Evolutionary conservation across 92 coral and sea anemone genomes (phyloP).

Genomic region (Porites evermanni): DNA sequence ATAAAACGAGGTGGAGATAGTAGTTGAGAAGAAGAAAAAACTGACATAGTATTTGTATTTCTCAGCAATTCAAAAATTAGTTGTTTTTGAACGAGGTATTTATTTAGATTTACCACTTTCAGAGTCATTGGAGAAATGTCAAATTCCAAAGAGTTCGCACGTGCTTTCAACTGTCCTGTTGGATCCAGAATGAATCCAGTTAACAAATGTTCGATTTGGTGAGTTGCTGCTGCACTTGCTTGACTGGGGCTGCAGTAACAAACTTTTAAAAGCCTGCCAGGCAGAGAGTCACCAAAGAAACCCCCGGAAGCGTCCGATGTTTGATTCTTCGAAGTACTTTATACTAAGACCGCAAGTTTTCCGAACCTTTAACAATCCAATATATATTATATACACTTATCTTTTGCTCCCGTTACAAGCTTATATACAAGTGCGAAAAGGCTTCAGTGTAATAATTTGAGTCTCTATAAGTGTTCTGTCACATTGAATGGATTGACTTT

Average conservation of each 20-base stretch:
- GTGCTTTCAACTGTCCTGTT: conserved; percentile 82
- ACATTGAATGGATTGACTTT: too few relatives aligned
- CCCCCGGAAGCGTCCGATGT: neutral
- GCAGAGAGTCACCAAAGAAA: neutral
- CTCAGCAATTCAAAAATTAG: neutral
- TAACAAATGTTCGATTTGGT: conserved; percentile 93
- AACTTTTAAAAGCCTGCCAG: neutral
- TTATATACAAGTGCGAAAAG: neutral
- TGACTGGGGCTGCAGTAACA: neutral
- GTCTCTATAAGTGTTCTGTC: too few relatives aligned
- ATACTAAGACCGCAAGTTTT: neutral
- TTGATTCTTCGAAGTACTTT: too few relatives aligned
- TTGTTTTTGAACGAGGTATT: neutral
- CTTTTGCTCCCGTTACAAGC: neutral
- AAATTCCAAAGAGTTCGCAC: conserved; percentile 83
- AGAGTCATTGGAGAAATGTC: conserved; percentile 90
- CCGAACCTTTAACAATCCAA: neutral
- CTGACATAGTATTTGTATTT: neutral
- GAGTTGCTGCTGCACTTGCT: neutral
- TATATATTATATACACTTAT: too few relatives aligned
- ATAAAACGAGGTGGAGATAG: too few relatives aligned
- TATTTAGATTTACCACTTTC: conserved; percentile 3
- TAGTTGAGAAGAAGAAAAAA: neutral
- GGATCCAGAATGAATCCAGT: conserved; percentile 85
- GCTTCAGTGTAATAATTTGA: neutral